Evolutionary conservation across 2,797 vertebrate genomes (phyloP).

Genomic region (Centropyge bicolor): DNA sequence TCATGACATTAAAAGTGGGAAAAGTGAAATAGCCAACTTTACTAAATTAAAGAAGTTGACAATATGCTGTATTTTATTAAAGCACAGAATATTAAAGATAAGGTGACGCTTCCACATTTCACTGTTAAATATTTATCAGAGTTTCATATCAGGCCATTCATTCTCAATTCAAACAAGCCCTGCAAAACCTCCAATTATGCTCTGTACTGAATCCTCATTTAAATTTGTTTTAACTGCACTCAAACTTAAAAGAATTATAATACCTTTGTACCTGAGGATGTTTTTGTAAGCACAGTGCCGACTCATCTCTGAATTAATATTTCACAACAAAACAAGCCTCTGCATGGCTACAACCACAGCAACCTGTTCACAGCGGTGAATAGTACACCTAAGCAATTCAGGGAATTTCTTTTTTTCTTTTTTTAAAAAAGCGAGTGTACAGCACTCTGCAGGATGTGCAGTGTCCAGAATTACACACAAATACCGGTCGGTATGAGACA

Average conservation of each 20-base stretch:
- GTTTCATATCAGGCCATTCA: background rate
- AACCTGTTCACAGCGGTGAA: background rate
- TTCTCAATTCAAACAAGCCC: background rate
- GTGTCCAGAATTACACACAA: no score
- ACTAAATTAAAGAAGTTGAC: background rate
- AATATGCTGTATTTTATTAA: background rate
- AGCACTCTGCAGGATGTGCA: no score
- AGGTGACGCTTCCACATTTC: background rate
- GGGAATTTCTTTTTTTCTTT: no score
- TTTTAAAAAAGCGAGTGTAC: no score
- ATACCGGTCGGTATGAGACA: no score
- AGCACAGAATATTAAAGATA: background rate
- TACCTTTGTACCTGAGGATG: background rate
- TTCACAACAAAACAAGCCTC: background rate
- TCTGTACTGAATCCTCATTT: slow-evolving; percentile 6
- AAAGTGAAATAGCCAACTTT: background rate
- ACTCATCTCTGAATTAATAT: slow-evolving; percentile 2
- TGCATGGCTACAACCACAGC: background rate
- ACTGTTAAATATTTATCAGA: background rate
- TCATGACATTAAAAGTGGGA: background rate
- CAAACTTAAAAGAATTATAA: slow-evolving; percentile 13
- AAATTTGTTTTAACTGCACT: slow-evolving; percentile 15
- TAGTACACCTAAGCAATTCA: background rate
- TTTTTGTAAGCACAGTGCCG: background rate
- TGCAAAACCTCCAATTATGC: slow-evolving; percentile 7